Evolutionary conservation across 2,888 invertebrate genomes (phyloP).

Genomic region (Ornithoptera alexandrae): DNA sequence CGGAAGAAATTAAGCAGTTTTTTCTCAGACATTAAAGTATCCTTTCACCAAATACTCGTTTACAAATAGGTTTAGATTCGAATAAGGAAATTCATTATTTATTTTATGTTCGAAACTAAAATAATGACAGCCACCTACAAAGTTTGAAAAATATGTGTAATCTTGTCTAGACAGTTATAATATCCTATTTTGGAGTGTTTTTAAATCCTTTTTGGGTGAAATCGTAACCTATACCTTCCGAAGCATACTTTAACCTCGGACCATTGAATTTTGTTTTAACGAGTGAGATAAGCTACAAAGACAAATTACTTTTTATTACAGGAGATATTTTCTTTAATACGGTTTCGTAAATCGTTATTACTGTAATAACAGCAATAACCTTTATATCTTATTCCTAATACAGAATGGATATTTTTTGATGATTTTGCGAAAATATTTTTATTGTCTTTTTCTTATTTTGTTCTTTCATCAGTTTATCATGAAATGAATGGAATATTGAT

Average conservation of each 20-base stretch:
- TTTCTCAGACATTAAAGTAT: neutral
- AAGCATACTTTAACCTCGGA: neutral
- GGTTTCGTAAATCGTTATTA: neutral
- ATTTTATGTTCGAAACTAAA: neutral
- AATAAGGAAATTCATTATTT: neutral
- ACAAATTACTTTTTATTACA: slow-evolving; percentile 1
- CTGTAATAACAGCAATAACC: neutral
- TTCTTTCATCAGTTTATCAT: no score
- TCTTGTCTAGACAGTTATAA: no score
- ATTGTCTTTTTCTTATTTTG: no score
- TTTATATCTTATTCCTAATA: neutral
- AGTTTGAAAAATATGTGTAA: no score
- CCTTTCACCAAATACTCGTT: neutral
- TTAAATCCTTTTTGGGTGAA: no score
- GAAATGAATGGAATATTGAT: no score
- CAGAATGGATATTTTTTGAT: no score
- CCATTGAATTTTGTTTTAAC: neutral
- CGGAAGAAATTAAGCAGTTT: neutral
- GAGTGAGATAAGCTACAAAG: neutral
- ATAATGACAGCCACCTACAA: neutral
- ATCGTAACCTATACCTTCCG: neutral
- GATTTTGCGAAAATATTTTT: no score
- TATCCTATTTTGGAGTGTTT: no score
- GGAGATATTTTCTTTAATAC: neutral
- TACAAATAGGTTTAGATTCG: neutral